phyloP scores from a whole-genome alignment of 1,140 invertebrate genomes.

The Ostrea edulis region DNA sequence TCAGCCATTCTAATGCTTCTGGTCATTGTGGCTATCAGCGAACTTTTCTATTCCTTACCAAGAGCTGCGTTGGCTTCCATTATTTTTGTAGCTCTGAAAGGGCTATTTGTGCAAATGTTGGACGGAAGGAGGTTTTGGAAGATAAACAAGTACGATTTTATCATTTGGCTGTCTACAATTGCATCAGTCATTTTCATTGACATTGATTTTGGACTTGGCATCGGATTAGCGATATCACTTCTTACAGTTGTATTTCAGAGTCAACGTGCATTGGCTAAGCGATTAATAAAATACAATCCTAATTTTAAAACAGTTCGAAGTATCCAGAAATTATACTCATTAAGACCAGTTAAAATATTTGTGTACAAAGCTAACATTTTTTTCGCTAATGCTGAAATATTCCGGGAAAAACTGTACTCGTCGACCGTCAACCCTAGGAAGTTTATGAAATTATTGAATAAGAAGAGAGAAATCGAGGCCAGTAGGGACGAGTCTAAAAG shows the following conservation, averaged over 20 bases:
- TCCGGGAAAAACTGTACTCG: constrained; percentile 68
- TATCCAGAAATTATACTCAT: constrained; percentile 54
- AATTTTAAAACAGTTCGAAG: constrained; percentile 47
- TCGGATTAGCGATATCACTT: constrained; percentile 63
- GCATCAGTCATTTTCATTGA: constrained; percentile 62
- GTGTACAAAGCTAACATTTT: constrained; percentile 79
- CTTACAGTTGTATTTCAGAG: constrained; percentile 59
- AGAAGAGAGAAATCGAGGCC: constrained; percentile 52
- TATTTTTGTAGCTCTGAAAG: constrained; percentile 93
- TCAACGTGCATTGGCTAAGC: constrained; percentile 43
- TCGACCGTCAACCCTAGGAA: constrained; percentile 65
- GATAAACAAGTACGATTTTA: constrained; percentile 62
- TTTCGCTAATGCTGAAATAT: constrained; percentile 80
- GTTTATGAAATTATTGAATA: constrained; percentile 66
- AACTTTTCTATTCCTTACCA: constrained; percentile 75
- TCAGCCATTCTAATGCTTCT: constrained; percentile 78
- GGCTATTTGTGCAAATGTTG: constrained; percentile 91
- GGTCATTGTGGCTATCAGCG: constrained; percentile 79
- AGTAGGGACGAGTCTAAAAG: neutral
- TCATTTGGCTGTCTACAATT: constrained; percentile 66
- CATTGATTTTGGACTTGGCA: constrained; percentile 63
- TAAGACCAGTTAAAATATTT: constrained; percentile 77
- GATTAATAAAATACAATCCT: constrained; percentile 33
- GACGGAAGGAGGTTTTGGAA: constrained; percentile 84
- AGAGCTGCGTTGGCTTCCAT: constrained; percentile 90